Conservation (phyloP, 2,113 vertebrate species). For the Setophaga kirtlandii region DNA sequence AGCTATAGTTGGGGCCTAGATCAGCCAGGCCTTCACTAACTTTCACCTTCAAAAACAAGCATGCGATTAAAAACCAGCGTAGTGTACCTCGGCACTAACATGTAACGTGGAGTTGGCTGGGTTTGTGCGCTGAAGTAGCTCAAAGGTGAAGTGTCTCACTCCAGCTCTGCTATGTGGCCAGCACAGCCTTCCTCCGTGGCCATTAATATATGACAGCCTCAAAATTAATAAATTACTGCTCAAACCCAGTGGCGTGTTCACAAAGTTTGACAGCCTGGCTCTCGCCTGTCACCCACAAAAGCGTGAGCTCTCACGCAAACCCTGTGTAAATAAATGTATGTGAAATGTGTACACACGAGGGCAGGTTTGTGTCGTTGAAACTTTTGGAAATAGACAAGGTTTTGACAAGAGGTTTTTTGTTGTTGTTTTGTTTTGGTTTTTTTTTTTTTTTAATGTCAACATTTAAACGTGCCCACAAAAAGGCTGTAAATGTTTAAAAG, state of each 20-base stretch:
- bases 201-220: not conserved
- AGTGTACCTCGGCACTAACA: fast-evolving
- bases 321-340: fast-evolving
- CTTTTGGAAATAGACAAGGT: not conserved
- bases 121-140: not conserved
- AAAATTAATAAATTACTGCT: not conserved
- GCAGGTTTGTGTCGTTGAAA: no score
- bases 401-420: not conserved
- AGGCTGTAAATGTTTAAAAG: not conserved
- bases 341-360: fast-evolving
- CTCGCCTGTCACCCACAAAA: not conserved
- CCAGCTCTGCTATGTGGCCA: fast-evolving
- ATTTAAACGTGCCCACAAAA: fast-evolving
- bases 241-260: fast-evolving
- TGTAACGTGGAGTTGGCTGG: fast-evolving
- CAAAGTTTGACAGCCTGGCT: fast-evolving
- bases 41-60: not conserved
- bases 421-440: no score
- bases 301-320: not conserved
- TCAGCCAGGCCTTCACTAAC: not conserved
- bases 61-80: fast-evolving
- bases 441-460: fast-evolving
- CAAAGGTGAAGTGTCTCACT: not conserved
- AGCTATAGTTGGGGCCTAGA: not conserved
- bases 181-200: no score